Conservation (phyloP, 2,797 vertebrate genomes). For the Cyprinodon diabolis region DNA sequence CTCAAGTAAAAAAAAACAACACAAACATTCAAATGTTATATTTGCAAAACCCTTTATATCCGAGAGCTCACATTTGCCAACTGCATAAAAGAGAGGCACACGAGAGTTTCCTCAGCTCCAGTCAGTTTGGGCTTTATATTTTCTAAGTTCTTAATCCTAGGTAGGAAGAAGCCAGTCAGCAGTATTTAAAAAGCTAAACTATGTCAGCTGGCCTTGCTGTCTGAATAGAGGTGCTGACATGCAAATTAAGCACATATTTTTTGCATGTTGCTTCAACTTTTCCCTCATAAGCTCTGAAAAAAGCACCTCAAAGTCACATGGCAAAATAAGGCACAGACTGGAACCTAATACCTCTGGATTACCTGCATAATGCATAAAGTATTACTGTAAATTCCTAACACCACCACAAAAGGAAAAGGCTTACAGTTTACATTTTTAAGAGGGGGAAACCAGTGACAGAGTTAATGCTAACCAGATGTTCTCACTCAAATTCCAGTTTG, state of each 20-base stretch:
- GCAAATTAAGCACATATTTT: constrained; percentile 53
- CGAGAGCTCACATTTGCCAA: constrained; percentile 55
- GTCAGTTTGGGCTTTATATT: constrained; percentile 71
- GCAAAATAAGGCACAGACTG: not conserved
- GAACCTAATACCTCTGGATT: constrained; percentile 8
- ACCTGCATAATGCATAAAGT: constrained; percentile 5
- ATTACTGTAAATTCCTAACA: constrained; percentile 22
- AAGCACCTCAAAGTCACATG: not conserved
- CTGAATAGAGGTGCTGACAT: constrained; percentile 72
- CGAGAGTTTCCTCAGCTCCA: constrained; percentile 79
- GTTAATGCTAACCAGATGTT: constrained; percentile 73
- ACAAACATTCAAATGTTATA: not conserved
- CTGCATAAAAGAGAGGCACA: constrained; percentile 69
- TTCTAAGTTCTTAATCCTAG: constrained; percentile 58
- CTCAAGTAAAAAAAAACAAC: not conserved
- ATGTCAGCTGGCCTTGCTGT: constrained; percentile 54
- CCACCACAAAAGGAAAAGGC: constrained; percentile 3
- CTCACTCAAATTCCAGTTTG: constrained; percentile 34
- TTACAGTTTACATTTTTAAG: constrained; percentile 36
- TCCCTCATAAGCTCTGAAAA: no score
- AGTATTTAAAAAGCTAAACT: constrained; percentile 73
- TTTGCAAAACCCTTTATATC: not conserved
- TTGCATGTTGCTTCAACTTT: not conserved
- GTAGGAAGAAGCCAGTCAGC: constrained; percentile 79
- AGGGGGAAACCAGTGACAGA: constrained; percentile 37